Conservation (phyloP, 2,113 vertebrate species). For the Corynorhinus townsendii region DNA sequence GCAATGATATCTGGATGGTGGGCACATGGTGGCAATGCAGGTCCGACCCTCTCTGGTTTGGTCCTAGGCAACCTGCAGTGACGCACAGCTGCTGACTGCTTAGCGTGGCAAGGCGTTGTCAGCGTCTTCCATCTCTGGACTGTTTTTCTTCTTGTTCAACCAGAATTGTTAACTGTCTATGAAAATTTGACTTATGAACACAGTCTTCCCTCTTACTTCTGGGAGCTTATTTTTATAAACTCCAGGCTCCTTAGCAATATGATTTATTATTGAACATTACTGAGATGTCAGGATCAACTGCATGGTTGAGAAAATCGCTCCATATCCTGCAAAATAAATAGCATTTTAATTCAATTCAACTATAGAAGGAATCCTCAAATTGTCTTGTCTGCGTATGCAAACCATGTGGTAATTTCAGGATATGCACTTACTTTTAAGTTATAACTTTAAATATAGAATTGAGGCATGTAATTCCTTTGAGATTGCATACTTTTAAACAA, state of each 20-base stretch:
- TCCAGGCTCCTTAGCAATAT: background rate
- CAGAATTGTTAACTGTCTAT: background rate
- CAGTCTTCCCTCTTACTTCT: background rate
- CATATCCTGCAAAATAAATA: background rate
- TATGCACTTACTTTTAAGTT: background rate
- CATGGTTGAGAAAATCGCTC: background rate
- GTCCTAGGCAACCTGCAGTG: no score
- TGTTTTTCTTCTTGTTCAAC: no score
- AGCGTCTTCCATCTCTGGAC: no score
- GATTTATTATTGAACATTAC: background rate
- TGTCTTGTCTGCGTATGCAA: background rate
- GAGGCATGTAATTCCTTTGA: background rate
- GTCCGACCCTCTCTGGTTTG: no score
- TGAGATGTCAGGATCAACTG: background rate
- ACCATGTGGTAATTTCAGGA: background rate
- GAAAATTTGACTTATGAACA: background rate
- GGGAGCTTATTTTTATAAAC: background rate
- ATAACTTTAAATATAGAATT: background rate
- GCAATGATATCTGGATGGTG: no score
- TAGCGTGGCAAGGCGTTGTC: no score
- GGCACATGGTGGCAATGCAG: no score
- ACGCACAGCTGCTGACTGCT: no score
- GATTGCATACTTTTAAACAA: background rate
- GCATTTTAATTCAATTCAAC: background rate
- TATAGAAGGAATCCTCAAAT: background rate